Conservation (phyloP, 1,140 invertebrate species). For the Phortica variegata region DNA sequence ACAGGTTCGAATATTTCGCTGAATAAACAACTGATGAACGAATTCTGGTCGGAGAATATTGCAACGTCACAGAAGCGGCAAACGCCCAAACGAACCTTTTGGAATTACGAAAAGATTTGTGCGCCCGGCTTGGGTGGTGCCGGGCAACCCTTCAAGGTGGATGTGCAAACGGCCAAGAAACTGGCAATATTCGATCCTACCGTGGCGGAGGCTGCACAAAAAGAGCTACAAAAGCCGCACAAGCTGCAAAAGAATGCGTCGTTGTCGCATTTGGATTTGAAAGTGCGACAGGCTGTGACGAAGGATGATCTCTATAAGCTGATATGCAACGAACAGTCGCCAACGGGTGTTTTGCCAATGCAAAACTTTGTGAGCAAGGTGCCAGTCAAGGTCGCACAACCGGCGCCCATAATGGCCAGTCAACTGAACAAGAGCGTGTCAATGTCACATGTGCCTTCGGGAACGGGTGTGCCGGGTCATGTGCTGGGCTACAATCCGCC, state of each 20-base stretch:
- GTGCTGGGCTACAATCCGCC: not conserved
- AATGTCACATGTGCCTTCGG: constrained; percentile 42
- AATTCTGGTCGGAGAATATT: constrained; percentile 54
- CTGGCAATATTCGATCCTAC: constrained; percentile 51
- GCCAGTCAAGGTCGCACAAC: constrained; percentile 34
- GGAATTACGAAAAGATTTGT: constrained; percentile 57
- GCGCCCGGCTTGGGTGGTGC: constrained; percentile 40
- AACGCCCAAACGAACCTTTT: constrained; percentile 47
- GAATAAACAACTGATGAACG: constrained; percentile 54
- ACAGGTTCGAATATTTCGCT: constrained; percentile 48
- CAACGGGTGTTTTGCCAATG: constrained; percentile 6
- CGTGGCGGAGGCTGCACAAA: constrained; percentile 42
- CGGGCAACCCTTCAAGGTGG: constrained; percentile 45
- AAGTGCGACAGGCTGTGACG: constrained; percentile 49
- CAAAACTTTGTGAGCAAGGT: constrained; percentile 32
- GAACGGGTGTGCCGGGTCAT: not conserved
- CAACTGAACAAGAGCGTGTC: constrained; percentile 48
- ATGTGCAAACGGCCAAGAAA: constrained; percentile 51
- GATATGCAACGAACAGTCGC: constrained; percentile 48
- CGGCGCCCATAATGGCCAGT: constrained; percentile 3
- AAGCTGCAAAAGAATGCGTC: constrained; percentile 52
- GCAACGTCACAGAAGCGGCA: constrained; percentile 44
- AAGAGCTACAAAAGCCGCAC: constrained; percentile 44
- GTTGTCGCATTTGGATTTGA: constrained; percentile 47
- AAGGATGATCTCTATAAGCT: constrained; percentile 56